Evolutionary conservation across 2,113 vertebrate species (phyloP), one percentile per base, ranked within the genome.

Genomic region (Calcarius ornatus): DNA sequence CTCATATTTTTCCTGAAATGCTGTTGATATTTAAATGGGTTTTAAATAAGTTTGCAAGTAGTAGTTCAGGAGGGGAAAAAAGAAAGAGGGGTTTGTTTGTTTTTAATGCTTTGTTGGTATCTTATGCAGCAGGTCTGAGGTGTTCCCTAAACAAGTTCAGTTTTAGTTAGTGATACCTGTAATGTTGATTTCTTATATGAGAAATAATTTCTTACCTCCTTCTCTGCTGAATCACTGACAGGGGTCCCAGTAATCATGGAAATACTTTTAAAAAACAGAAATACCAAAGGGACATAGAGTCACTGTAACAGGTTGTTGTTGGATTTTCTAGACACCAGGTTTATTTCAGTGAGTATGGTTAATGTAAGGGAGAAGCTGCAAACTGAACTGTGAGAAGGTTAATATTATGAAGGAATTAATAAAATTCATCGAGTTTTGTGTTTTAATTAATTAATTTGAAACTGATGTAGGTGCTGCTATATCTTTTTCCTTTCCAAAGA

Each of bases 11-110:
- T n/a, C 57, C 22, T 53, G 24, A 66, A 47, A 35, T 22, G 35
- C 59, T 61, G 4, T 72, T 69, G 28, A 37, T 61, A 53, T 22
- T 80, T 37, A 50, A 48, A 30, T 40, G 0, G 1, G 2, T 72
- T 59, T 89, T 48, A 19, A 77, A 35, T 47, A 20, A 7, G 2
- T 30, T 91, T 19, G 21, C 33, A 33, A 37, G 30, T 35, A 71
- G 27, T 30, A 61, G 27, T 35, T 3, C 0, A 6, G 11, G 7
- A 12, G 4, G 2, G 1, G 3, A 4, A 2, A 5, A 2, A 6
- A 15, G n/a, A 61, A 38, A 15, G 3, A 17, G 5, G 5, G 1
- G 0, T 43, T 82, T 5, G 23, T 47, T 82, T 83, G 42, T 1
- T 78, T 88, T 45, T 70, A 70, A 8, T 65, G 11, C 19, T 72